These are phyloP conservation scores for Oxygymnocypris stewartii DNA, from an alignment of 2,113 vertebrate genomes.

Conservation along the genomic window DNA sequence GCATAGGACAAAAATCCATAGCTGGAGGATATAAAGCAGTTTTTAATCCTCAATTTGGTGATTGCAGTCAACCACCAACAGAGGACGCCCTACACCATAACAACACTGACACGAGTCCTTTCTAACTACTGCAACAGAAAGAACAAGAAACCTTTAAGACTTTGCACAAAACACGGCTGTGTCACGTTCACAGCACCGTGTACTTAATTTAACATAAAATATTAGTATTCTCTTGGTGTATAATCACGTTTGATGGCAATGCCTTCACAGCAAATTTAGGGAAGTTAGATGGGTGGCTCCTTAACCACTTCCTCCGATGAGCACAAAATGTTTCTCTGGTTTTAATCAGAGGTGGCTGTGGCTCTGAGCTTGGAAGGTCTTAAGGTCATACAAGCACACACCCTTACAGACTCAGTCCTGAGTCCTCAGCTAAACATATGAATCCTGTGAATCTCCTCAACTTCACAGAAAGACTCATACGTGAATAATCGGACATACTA, in stretches of 20 bases:
- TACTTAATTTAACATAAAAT: background rate
- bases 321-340: background rate
- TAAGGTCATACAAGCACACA: conserved; percentile 22
- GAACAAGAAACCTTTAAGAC: background rate
- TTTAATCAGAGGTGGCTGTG: background rate
- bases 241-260: background rate
- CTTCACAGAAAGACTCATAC: background rate
- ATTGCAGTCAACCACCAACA: background rate
- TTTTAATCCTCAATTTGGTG: background rate
- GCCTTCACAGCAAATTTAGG: background rate
- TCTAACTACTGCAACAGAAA: background rate
- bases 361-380: background rate
- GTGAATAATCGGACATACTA: background rate
- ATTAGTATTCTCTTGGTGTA: background rate
- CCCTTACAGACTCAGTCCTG: background rate
- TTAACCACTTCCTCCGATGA: conserved; percentile 13
- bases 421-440: background rate
- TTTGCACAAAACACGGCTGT: background rate
- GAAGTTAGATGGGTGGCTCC: conserved; percentile 18
- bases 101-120: background rate
- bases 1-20: no score
- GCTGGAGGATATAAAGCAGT: background rate
- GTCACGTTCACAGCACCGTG: background rate
- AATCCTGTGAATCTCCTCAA: background rate
- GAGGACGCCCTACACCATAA: conserved; percentile 18